Evolutionary conservation across 2,113 vertebrate species (phyloP).

Genomic region (Gallinago media): DNA sequence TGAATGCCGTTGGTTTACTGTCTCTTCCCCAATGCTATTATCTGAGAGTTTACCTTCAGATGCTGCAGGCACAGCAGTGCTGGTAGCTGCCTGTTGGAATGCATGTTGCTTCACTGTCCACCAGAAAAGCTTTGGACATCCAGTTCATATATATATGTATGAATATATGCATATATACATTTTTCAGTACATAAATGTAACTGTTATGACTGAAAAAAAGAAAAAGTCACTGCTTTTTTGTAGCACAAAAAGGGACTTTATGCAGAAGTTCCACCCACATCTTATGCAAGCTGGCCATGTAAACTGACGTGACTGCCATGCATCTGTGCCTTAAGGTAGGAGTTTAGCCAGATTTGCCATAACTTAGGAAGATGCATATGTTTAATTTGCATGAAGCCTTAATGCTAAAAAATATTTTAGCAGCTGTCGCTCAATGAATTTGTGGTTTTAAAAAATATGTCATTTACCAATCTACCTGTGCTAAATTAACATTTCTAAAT

Average conservation of each 20-base stretch:
- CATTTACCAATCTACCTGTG: neutral
- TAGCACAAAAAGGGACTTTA: neutral
- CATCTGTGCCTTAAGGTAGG: neutral
- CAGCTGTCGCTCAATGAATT: neutral
- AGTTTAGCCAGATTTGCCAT: neutral
- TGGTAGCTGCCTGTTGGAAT: neutral
- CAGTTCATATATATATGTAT: neutral
- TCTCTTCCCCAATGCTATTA: neutral
- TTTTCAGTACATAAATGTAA: neutral
- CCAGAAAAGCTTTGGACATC: neutral
- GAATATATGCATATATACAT: neutral
- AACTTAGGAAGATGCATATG: neutral
- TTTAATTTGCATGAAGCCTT: constrained; percentile 21
- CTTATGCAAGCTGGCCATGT: neutral
- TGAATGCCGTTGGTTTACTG: neutral
- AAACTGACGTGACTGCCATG: neutral
- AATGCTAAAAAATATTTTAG: constrained; percentile 20
- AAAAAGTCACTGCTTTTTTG: neutral
- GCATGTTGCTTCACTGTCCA: neutral
- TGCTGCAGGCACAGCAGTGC: neutral
- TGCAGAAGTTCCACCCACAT: neutral
- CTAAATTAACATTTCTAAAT: neutral
- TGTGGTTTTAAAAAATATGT: neutral
- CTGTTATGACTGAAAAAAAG: neutral
- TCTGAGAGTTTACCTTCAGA: neutral